Base-by-base conservation (phyloP, 1,140 invertebrate species). In the Halesus radiatus region DNA sequence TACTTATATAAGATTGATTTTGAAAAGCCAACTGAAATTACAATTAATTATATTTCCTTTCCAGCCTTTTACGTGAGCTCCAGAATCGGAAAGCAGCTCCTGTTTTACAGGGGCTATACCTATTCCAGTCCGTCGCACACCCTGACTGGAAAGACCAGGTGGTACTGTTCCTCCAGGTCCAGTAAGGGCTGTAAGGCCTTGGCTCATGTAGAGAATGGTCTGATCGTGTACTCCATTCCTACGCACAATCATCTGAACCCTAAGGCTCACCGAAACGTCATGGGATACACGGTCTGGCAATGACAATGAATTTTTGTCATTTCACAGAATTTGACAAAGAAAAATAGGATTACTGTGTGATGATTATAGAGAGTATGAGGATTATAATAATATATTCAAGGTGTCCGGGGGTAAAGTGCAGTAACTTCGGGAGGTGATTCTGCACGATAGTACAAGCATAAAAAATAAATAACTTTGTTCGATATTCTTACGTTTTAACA, bases 161-260 rank as follows among this genome's bases (percentile, higher is more conserved):
- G 87, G 87, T 84, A 84, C 66, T 88, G 88, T 52, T 83, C 84
- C 0, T 85, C 85, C 1, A 85, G 86, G 45, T 80, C 85, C 37
- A 85, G 84, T 37, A 84, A 81, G 18, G 87, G 87, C 0, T 88
- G 88, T 60, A 81, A 83, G 37, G 88, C 88, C 3, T 79, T 84
- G 4, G 77, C 87, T 1, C 70, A 80, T 52, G 68, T 76, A 5
- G 60, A 76, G 15, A 29, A 54, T 18, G 56, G 68, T 3, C 76
- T 32, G 4, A 37, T 80, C 2, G 64, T 80, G 3, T 80, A 80
- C 62, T 52, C 52, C 8, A 68, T 68, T 20, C 26, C 52, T 10
- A 16, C 70, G 1, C 79, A 80, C 52, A 80, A 76, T 45, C 79
- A 80, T 37, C 18, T 50, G 10, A 62, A 50, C 7, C 76, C 60